A percentile compares a stretch with the other conserved stretches of the same genome.
phyloP scores from a whole-genome alignment of 1,140 invertebrate species.

The Copidosoma floridanum region DNA sequence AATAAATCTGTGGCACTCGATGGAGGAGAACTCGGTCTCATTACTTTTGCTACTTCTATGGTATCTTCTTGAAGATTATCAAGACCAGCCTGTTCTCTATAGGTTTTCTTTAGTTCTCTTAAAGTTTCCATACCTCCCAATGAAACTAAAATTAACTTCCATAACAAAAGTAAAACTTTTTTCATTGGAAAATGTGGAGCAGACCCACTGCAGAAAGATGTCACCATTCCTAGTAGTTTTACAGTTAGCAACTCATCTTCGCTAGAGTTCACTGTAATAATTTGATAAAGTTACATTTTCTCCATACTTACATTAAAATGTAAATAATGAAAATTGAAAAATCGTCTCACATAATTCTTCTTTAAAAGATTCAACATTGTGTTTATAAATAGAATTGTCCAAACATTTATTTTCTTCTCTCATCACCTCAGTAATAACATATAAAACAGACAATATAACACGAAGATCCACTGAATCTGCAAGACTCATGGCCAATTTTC shows the following conservation, averaged over 20 bases:
- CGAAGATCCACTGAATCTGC: slow-evolving; percentile 89
- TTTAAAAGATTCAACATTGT: slow-evolving; percentile 73
- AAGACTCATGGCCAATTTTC: slow-evolving; percentile 86
- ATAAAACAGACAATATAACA: slow-evolving; percentile 88
- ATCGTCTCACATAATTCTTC: slow-evolving; percentile 70
- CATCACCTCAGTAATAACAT: slow-evolving; percentile 91
- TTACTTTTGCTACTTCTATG: slow-evolving; percentile 85
- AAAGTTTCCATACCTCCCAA: slow-evolving; percentile 85
- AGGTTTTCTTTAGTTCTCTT: slow-evolving; percentile 70
- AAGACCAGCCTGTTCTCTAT: slow-evolving; percentile 72
- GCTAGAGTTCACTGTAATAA: slow-evolving; percentile 49
- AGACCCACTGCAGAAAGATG: slow-evolving; percentile 88
- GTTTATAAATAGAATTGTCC: slow-evolving; percentile 67
- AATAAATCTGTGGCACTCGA: slow-evolving; percentile 88
- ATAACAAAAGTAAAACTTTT: slow-evolving; percentile 92
- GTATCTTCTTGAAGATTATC: slow-evolving; percentile 85
- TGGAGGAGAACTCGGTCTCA: slow-evolving; percentile 93
- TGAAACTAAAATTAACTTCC: slow-evolving; percentile 91
- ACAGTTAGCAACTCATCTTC: slow-evolving; percentile 84
- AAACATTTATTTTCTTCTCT: slow-evolving; percentile 66
- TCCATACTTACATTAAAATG: too few species aligned
- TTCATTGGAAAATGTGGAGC: slow-evolving; percentile 97
- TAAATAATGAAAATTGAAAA: slow-evolving; percentile 15
- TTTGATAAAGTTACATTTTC: too few species aligned
- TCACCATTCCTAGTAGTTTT: slow-evolving; percentile 91